Evolutionary conservation across 37 sponge, comb jelly and placozoan genomes (phyloP), one percentile per base, ranked within the genome.

Genomic region (Ianthella basta): DNA sequence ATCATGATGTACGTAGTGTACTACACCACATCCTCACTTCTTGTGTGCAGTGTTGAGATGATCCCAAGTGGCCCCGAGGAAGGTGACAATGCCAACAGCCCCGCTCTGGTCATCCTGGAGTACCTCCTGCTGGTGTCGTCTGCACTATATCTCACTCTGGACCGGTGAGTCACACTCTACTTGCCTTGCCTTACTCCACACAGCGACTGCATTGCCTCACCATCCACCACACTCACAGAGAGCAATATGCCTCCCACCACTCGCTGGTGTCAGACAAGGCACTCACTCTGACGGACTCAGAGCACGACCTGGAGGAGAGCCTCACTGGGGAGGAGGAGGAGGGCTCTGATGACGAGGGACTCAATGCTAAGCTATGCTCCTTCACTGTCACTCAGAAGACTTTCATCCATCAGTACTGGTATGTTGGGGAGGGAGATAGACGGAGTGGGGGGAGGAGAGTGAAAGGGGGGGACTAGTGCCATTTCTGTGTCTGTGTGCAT

Each of bases 361-460:
- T 94, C 33, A 85, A 89, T 78, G 77, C 55, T n/a, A 87, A 94
- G 79, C 87, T 96, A 53, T 96, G 97, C 65, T 94, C 97, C 25
- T 96, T 91, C 85, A 89, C 92, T 12, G 70, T 82, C 61, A 93
- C 95, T 0, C 92, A 89, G 59, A 80, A 82, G 27, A 87, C 89
- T 59, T 96, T 94, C 80, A 70, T 54, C 23, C 82, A 90, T 65
- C 96, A 96, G 80, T 94, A 96, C 80, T 96, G 96, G 96, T 87
- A 16, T 10, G 82, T 15, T 29, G 19, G 37, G n/a, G n/a, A n/a
- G n/a, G n/a, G n/a, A n/a, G n/a, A n/a, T n/a, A n/a, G n/a, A n/a
- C n/a, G n/a, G n/a, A n/a, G n/a, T n/a, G n/a, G n/a, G n/a, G n/a
- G n/a, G n/a, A n/a, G n/a, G n/a, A n/a, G n/a, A n/a, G n/a, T n/a